phyloP scores from a whole-genome alignment of 2,888 invertebrate species.

The Dinocampus coccinellae region DNA sequence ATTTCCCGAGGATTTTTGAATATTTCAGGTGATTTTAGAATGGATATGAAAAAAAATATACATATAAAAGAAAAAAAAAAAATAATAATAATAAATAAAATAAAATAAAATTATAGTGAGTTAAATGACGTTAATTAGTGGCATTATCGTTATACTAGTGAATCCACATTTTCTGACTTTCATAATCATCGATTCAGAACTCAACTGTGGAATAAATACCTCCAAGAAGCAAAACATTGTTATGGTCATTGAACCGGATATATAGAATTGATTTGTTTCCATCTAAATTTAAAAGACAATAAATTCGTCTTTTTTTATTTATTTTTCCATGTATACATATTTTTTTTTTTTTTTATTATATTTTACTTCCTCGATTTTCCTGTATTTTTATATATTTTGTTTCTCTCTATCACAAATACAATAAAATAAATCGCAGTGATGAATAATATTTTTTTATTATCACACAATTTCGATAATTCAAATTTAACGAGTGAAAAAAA shows the following conservation, averaged over 20 bases:
- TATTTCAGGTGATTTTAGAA: too few relatives aligned
- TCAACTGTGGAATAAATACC: background rate
- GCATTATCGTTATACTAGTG: constrained; percentile 8
- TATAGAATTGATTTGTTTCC: constrained; percentile 8
- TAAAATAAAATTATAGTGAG: background rate
- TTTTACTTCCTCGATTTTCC: too few relatives aligned
- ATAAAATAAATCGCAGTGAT: background rate
- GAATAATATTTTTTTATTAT: background rate
- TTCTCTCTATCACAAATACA: background rate
- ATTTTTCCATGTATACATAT: background rate
- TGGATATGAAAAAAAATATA: too few relatives aligned
- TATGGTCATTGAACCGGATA: constrained; percentile 26
- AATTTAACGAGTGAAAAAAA: background rate
- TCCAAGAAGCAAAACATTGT: background rate
- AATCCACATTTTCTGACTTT: background rate
- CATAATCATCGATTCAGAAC: constrained; percentile 1
- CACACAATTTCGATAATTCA: background rate
- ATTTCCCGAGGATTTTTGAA: background rate
- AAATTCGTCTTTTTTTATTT: background rate
- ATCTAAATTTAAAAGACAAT: background rate
- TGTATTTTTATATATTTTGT: too few relatives aligned
- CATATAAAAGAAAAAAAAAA: background rate
- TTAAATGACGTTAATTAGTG: background rate
- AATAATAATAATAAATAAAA: background rate
- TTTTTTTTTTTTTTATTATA: too few relatives aligned